Evolutionary conservation across 2,113 vertebrate genomes (phyloP).

Genomic region (Hippocampus abdominalis): DNA sequence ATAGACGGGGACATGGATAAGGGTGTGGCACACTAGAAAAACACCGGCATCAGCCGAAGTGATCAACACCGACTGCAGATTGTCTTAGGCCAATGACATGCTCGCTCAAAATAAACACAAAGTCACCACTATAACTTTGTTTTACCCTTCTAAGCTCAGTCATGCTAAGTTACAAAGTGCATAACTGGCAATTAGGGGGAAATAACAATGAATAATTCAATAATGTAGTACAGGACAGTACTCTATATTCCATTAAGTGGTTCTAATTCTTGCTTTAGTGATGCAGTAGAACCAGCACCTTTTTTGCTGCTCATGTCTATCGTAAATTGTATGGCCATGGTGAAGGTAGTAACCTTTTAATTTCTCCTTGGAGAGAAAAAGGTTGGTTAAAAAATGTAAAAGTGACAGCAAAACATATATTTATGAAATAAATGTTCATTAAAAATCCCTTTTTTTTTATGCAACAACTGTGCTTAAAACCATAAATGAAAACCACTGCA

Average conservation of each 20-base stretch:
- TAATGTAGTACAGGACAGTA: background rate
- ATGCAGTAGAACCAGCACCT: background rate
- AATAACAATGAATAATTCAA: background rate
- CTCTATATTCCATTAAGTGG: background rate
- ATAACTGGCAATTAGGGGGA: background rate
- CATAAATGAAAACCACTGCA: constrained; percentile 25
- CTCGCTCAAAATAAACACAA: constrained; percentile 40
- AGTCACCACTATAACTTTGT: background rate
- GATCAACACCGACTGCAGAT: constrained; percentile 41
- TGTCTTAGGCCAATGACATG: constrained; percentile 28
- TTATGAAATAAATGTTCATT: background rate
- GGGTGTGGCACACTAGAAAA: constrained; percentile 54
- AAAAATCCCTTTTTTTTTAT: constrained; percentile 18
- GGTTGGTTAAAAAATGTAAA: background rate
- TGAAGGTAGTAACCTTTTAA: background rate
- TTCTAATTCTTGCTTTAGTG: background rate
- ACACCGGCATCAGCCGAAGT: constrained; percentile 55
- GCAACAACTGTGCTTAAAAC: constrained; percentile 2
- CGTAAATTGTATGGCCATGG: background rate
- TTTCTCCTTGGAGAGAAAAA: background rate
- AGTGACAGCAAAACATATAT: background rate
- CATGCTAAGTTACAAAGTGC: constrained; percentile 1
- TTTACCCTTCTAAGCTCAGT: background rate
- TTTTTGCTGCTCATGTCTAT: background rate
- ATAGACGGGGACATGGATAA: constrained; percentile 52